Conservation (phyloP, 1,140 invertebrate species). For the Ostrea edulis region DNA sequence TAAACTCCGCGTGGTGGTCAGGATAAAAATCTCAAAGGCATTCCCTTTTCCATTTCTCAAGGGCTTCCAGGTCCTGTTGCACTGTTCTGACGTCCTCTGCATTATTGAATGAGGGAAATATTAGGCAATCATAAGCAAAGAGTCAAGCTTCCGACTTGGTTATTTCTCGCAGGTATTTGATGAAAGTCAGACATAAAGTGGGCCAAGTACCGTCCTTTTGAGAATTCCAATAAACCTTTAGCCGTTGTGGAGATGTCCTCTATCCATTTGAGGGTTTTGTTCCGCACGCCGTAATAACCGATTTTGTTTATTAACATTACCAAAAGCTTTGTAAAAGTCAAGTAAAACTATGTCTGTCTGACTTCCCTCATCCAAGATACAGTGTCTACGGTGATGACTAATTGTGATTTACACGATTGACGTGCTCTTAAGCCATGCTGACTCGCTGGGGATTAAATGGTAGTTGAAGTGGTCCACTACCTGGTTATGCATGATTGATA, state of each 20-base stretch:
- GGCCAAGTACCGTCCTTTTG: constrained; percentile 57
- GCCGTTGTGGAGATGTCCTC: constrained; percentile 37
- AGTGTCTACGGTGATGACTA: background rate
- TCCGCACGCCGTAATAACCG: constrained; percentile 27
- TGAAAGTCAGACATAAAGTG: constrained; percentile 55
- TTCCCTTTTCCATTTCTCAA: constrained; percentile 45
- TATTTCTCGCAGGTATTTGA: constrained; percentile 56
- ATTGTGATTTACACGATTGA: background rate
- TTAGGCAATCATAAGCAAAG: constrained; percentile 50
- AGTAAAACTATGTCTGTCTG: constrained; percentile 28
- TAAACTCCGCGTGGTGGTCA: too few species aligned
- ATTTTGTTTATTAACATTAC: constrained; percentile 41
- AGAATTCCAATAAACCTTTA: constrained; percentile 58
- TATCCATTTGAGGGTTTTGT: constrained; percentile 47
- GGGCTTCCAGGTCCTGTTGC: constrained; percentile 37
- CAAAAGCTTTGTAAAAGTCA: constrained; percentile 43
- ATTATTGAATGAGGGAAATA: background rate
- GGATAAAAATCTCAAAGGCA: constrained; percentile 41
- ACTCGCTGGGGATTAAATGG: background rate
- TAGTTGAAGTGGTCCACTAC: constrained; percentile 18
- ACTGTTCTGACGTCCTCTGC: background rate
- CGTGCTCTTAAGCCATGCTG: background rate
- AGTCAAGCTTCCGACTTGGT: background rate
- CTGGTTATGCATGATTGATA: background rate
- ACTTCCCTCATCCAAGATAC: background rate